phyloP scores from a whole-genome alignment of 2,113 vertebrate genomes.

The Hassar affinis region DNA sequence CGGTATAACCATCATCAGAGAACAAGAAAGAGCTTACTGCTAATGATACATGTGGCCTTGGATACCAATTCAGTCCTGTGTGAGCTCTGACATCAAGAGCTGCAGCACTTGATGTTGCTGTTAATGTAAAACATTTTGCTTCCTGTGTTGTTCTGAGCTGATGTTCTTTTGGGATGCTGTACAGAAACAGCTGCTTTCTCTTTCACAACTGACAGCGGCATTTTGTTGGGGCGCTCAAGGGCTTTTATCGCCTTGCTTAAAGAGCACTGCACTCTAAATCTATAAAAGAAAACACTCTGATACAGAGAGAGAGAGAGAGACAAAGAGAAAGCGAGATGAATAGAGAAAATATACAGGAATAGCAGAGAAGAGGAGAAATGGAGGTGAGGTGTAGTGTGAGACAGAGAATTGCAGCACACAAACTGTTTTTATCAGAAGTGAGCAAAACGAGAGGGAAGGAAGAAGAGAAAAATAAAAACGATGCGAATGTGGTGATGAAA shows the following conservation, averaged over 20 bases:
- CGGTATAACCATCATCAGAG: conserved; percentile 5
- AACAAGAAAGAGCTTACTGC: neutral
- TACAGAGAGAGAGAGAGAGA: conserved; percentile 51
- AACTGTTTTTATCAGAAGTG: conserved; percentile 22
- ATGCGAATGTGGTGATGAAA: conserved; percentile 49
- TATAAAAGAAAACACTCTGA: conserved; percentile 36
- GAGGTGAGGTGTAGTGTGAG: conserved; percentile 25
- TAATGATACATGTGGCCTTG: conserved; percentile 3
- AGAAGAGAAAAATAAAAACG: conserved; percentile 54
- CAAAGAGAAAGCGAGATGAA: conserved; percentile 50
- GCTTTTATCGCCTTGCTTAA: conserved; percentile 45
- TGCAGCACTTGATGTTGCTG: neutral
- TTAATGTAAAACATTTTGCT: conserved; percentile 8
- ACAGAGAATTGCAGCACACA: conserved; percentile 13
- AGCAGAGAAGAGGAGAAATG: conserved; percentile 17
- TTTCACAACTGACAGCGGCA: conserved; percentile 35
- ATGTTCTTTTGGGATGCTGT: conserved; percentile 31
- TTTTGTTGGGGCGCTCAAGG: conserved; percentile 32
- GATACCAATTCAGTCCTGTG: conserved; percentile 14
- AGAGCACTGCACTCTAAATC: conserved; percentile 35
- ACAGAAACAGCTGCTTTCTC: conserved; percentile 38
- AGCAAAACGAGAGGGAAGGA: conserved; percentile 40
- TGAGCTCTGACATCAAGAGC: conserved; percentile 26
- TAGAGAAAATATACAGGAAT: conserved; percentile 13
- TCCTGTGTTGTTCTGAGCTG: conserved; percentile 20